A percentile compares a stretch with the other conserved stretches of the same genome.
These are phyloP conservation scores for Ochlodes sylvanus DNA, from an alignment of 2,888 invertebrate genomes.

Conservation along the genomic window DNA sequence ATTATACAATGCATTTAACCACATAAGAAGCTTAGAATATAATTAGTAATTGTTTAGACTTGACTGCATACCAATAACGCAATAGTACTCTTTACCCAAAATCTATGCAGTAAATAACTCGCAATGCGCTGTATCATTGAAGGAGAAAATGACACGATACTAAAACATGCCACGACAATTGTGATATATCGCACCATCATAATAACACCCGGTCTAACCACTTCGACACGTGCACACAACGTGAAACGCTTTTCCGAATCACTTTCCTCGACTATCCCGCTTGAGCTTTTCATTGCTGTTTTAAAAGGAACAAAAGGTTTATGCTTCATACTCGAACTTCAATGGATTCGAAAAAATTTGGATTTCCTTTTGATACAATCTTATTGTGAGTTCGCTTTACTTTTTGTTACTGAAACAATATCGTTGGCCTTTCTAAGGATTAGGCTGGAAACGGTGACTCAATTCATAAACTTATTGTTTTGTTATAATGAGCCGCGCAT, in stretches of 20 bases:
- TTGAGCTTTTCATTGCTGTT: background rate
- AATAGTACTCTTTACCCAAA: no score
- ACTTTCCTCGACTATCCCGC: conserved; percentile 23
- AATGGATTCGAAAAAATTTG: background rate
- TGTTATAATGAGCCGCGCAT: background rate
- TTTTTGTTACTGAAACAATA: conserved; percentile 41
- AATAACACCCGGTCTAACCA: conserved; percentile 20
- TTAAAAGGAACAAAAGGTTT: background rate
- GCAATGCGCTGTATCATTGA: no score
- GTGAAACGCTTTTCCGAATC: conserved; percentile 30
- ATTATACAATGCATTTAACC: no score
- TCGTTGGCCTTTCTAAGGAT: conserved; percentile 30
- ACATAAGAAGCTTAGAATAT: no score
- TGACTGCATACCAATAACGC: no score
- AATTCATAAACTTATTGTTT: conserved; percentile 24
- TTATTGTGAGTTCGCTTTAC: conserved; percentile 10
- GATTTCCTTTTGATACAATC: background rate
- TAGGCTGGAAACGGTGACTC: conserved; percentile 39
- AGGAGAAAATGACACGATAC: background rate
- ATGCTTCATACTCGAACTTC: background rate
- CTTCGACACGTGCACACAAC: conserved; percentile 34
- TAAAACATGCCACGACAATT: conserved; percentile 30
- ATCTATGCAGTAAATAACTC: no score
- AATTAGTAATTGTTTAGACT: no score
- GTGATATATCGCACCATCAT: conserved; percentile 29